Percentiles rank a stretch among this genome's conserved stretches.
Conservation (phyloP, 1,140 invertebrate species). For the Heliconius nattereri region DNA sequence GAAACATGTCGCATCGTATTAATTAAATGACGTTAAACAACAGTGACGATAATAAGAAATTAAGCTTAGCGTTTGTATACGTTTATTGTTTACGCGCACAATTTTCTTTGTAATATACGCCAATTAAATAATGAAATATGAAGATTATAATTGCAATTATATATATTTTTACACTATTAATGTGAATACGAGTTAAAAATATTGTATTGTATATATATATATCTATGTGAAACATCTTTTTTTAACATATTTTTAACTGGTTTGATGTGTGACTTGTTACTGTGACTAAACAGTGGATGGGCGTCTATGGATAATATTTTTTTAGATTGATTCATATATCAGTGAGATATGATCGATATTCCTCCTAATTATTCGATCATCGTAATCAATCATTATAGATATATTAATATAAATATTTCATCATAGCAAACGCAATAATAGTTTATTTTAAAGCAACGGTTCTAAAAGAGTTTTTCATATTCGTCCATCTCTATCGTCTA, state of each 20-base stretch:
- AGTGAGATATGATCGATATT: neutral
- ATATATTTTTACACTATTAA: conserved; percentile 29
- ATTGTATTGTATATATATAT: conserved; percentile 11
- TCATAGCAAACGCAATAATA: neutral
- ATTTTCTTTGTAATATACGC: conserved; percentile 5
- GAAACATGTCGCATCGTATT: conserved; percentile 13
- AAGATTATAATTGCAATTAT: conserved; percentile 2
- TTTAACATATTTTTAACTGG: conserved; percentile 9
- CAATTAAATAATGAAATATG: conserved; percentile 6
- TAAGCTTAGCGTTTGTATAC: neutral
- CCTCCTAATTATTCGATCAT: neutral
- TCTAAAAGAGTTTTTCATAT: neutral
- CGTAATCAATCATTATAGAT: neutral
- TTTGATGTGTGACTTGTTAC: conserved; percentile 27
- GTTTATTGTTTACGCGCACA: conserved; percentile 19
- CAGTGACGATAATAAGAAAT: neutral
- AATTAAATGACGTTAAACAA: neutral
- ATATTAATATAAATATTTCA: no score
- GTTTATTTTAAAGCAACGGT: neutral
- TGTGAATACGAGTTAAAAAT: conserved; percentile 28
- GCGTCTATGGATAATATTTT: neutral
- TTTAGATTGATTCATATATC: neutral
- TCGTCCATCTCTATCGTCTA: conserved; percentile 19
- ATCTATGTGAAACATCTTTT: neutral
- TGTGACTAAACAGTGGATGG: conserved; percentile 21